phyloP scores from a whole-genome alignment of 2,113 vertebrate genomes.

The Riparia riparia region DNA sequence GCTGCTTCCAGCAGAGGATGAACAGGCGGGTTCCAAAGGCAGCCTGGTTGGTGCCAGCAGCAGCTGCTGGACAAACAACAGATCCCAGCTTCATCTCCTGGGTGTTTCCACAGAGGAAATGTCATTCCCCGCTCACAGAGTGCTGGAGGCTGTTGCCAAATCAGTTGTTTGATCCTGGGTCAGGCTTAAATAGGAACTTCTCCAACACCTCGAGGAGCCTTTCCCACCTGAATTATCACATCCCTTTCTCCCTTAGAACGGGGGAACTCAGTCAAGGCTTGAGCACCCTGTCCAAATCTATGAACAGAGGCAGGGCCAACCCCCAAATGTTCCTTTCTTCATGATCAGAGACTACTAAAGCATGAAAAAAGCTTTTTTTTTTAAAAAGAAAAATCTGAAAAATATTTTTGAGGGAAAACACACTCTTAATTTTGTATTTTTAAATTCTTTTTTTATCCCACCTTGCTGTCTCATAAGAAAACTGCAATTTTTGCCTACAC shows the following conservation, averaged over 20 bases:
- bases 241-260: not conserved
- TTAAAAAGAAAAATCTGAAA: not conserved
- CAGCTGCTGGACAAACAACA: slow-evolving; percentile 19
- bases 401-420: not conserved
- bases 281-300: not conserved
- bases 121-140: not conserved
- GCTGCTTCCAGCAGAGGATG: slow-evolving; percentile 19
- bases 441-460: not conserved
- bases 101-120: not conserved
- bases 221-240: not conserved
- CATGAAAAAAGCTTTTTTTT: not conserved
- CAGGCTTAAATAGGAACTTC: not conserved
- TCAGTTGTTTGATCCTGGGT: not conserved
- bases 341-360: not conserved
- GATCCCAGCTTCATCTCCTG: not conserved
- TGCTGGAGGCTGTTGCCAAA: not conserved
- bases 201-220: not conserved
- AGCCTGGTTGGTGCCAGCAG: not conserved
- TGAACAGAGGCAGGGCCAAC: not conserved
- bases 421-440: not conserved
- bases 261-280: not conserved
- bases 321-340: not conserved
- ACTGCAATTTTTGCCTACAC: not conserved
- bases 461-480: not conserved
- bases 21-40: not conserved